Base-by-base conservation (phyloP, 1,140 invertebrate species). In the Theocolax elegans region DNA sequence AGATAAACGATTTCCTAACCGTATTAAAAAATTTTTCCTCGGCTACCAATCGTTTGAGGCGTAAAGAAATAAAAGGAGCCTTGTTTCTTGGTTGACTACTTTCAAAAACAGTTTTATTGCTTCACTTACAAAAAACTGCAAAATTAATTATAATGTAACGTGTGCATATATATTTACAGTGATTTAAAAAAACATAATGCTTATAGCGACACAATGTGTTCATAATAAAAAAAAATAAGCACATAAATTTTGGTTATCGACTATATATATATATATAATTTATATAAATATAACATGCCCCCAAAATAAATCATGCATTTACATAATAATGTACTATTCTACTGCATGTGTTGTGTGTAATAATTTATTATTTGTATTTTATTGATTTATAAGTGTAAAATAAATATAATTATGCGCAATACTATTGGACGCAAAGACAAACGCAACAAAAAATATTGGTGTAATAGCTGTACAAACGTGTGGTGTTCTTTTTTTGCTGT, bases 271-370 rank as follows among this genome's bases (percentile, higher is more conserved):
- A 42, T 10, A 17, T 29, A 46, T 42, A 27, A 62, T 53, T 42
- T 44, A 38, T 69, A 46, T 63, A 63, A 40, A 49, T 54, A 48
- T 63, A 69, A 40, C 67, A 63, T 63, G 59, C 67, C 59, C 67
- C 23, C 53, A 63, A 66, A 60, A 46, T 67, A 69, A 35, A 63
- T 53, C 67, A 69, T 69, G 67, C 67, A 69, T 59, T 54, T 68
- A 68, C 42, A 60, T 68, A n/a, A n/a, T n/a, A n/a, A n/a, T n/a
- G n/a, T n/a, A n/a, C n/a, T n/a, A n/a, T n/a, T n/a, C n/a, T n/a
- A n/a, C n/a, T n/a, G n/a, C n/a, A n/a, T n/a, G n/a, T n/a, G n/a
- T n/a, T n/a, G n/a, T n/a, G n/a, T n/a, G n/a, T n/a, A n/a, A n/a
- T n/a, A n/a, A n/a, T n/a, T n/a, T n/a, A n/a, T n/a, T n/a, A n/a